These are phyloP conservation scores for Bovichtus diacanthus DNA, from an alignment of 2,797 vertebrate species.

Conservation along the genomic window DNA sequence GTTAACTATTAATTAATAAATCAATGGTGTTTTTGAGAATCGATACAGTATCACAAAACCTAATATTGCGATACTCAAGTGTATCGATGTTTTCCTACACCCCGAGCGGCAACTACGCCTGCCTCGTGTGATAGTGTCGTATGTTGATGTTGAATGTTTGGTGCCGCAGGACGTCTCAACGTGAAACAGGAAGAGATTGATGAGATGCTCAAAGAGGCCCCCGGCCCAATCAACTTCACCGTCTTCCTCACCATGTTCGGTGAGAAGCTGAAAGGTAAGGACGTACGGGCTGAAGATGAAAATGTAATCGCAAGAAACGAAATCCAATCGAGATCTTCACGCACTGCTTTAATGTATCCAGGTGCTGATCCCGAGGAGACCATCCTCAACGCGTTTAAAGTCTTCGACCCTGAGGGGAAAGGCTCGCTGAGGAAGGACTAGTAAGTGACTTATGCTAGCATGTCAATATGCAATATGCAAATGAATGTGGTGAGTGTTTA, in stretches of 20 bases:
- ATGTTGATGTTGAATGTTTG: background rate
- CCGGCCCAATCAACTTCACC: constrained; percentile 95
- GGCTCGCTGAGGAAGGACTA: constrained; percentile 93
- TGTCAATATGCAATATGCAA: background rate
- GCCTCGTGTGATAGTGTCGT: background rate
- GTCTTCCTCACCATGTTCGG: constrained; percentile 99
- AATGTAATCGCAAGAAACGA: background rate
- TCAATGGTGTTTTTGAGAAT: too few relatives aligned
- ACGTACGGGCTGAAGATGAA: background rate
- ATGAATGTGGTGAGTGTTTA: background rate
- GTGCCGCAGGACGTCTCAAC: constrained; percentile 90
- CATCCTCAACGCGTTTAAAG: constrained; percentile 96
- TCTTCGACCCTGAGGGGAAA: constrained; percentile 95
- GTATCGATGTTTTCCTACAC: too few relatives aligned
- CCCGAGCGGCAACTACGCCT: background rate
- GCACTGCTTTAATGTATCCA: constrained; percentile 53
- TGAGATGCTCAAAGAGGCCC: constrained; percentile 96
- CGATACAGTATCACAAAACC: too few relatives aligned
- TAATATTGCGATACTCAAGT: too few relatives aligned
- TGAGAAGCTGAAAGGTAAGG: constrained; percentile 95
- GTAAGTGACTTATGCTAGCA: constrained; percentile 83
- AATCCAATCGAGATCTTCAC: background rate
- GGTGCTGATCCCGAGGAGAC: constrained; percentile 96
- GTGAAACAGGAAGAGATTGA: constrained; percentile 98
- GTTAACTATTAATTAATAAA: too few relatives aligned